phyloP scores from a whole-genome alignment of 2,113 vertebrate species.

The Eudyptes chrysolophus region DNA sequence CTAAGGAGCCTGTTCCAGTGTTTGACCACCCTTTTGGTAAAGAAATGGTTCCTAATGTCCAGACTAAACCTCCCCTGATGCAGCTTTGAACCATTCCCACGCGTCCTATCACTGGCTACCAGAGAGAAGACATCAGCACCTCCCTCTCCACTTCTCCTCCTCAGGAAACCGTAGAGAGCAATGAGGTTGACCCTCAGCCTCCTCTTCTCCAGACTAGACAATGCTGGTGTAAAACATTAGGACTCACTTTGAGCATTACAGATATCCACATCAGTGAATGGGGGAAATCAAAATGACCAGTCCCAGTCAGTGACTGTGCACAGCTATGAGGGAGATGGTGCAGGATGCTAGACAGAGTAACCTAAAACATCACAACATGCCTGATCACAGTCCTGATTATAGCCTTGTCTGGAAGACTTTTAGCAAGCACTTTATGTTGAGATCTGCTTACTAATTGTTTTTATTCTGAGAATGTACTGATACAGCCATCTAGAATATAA shows the following conservation, averaged over 20 bases:
- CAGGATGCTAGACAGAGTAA: background rate
- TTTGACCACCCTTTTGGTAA: background rate
- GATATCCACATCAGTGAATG: background rate
- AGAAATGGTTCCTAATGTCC: background rate
- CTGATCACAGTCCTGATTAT: background rate
- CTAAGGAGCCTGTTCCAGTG: background rate
- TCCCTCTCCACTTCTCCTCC: background rate
- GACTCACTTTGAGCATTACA: background rate
- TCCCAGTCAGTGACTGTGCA: background rate
- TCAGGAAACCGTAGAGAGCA: background rate
- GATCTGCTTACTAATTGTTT: background rate
- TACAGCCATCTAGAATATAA: background rate
- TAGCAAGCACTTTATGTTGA: background rate
- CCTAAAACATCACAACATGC: background rate
- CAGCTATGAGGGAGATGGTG: background rate
- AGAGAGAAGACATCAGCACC: background rate
- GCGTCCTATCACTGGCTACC: rapidly evolving
- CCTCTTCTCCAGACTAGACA: background rate
- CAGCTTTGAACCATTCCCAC: background rate
- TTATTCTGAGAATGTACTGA: background rate
- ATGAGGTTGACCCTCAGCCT: background rate
- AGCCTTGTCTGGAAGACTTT: background rate
- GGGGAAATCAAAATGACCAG: background rate
- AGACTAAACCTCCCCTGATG: background rate
- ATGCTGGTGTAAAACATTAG: background rate